A percentile compares a stretch with the other conserved stretches of the same genome.
phyloP scores from a whole-genome alignment of 2,797 vertebrate species.

The Chelon auratus region DNA sequence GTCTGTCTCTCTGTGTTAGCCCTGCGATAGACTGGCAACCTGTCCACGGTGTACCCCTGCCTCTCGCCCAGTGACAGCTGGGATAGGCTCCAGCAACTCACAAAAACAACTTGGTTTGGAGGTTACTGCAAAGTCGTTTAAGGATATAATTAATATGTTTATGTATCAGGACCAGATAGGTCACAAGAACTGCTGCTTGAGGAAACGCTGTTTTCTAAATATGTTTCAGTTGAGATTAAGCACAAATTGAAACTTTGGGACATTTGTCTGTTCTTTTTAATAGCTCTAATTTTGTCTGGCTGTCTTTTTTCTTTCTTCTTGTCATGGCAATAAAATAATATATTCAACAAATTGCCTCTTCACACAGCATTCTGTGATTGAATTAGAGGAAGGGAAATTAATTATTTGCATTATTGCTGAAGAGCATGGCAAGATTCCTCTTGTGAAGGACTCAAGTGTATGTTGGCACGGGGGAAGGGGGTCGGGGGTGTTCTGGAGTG shows the following conservation, averaged over 20 bases:
- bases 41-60: too few relatives aligned
- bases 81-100: too few relatives aligned
- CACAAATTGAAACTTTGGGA: conserved; percentile 18
- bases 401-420: conserved; percentile 51
- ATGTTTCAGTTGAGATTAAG: conserved; percentile 12
- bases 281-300: too few relatives aligned
- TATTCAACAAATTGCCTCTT: conserved; percentile 38
- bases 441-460: conserved; percentile 28
- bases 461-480: conserved; percentile 3
- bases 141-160: conserved; percentile 3
- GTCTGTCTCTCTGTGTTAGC: too few relatives aligned
- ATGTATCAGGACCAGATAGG: not conserved
- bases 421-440: conserved; percentile 28
- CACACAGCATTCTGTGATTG: conserved; percentile 35
- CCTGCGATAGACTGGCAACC: too few relatives aligned
- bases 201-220: conserved; percentile 1
- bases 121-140: not conserved
- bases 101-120: not conserved
- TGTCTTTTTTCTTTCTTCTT: conserved; percentile 23
- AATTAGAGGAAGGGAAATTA: conserved; percentile 41
- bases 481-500: not conserved
- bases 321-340: conserved; percentile 37
- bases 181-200: not conserved
- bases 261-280: conserved; percentile 9
- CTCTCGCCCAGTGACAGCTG: too few relatives aligned